phyloP scores from a whole-genome alignment of 2,797 vertebrate genomes.

The Sebastes steindachneri region DNA sequence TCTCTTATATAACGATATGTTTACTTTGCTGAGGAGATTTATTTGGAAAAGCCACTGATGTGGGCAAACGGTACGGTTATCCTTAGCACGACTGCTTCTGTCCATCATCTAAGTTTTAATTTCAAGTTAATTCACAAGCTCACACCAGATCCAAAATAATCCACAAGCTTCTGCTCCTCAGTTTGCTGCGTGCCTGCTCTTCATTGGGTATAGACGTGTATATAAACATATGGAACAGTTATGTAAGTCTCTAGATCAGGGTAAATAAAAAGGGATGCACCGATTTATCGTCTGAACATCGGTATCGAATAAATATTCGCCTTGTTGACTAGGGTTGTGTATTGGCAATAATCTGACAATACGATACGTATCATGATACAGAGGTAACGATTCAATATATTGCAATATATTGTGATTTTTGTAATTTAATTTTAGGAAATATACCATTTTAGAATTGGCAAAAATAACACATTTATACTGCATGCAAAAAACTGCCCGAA shows the following conservation, averaged over 20 bases:
- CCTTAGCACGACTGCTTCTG: background rate
- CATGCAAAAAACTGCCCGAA: too few species aligned
- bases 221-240: constrained; percentile 9
- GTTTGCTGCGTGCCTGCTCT: background rate
- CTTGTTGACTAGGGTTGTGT: too few species aligned
- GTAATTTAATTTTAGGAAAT: too few species aligned
- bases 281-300: background rate
- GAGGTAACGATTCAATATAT: too few species aligned
- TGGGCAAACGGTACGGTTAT: background rate
- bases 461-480: too few species aligned
- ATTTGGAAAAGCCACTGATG: constrained; percentile 9
- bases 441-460: too few species aligned
- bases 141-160: constrained; percentile 11
- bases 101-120: background rate
- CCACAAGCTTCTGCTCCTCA: background rate
- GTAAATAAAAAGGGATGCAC: background rate
- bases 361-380: too few species aligned
- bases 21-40: constrained; percentile 29
- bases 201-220: background rate
- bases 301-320: background rate
- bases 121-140: background rate
- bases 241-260: constrained; percentile 6
- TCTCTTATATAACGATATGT: constrained; percentile 41
- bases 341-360: too few species aligned
- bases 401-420: too few species aligned